Evolutionary conservation across 2,797 vertebrate genomes (phyloP), one percentile per base, ranked within the genome.

Genomic region (Masticophis lateralis): DNA sequence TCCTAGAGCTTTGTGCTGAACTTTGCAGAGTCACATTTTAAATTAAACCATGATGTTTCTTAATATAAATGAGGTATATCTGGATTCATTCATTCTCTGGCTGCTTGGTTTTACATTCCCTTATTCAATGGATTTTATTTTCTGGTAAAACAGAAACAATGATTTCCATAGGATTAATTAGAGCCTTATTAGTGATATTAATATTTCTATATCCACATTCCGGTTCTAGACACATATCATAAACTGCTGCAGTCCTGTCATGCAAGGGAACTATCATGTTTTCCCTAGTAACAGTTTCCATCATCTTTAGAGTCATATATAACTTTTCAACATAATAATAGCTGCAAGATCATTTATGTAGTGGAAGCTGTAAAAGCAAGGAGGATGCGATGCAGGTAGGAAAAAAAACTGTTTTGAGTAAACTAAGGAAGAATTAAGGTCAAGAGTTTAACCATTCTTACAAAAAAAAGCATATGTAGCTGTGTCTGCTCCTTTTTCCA

Each of bases 301-400:
- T 95, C 89, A 94, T 86, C 55, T 93, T 94, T 95, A 91, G 93
- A 95, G 93, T 89, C 0, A 0, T 90, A 91, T 93, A 59, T 93
- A 96, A 96, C 93, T 95, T 83, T 94, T 95, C 95, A 97, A 96
- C 93, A 95, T 95, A 96, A 95, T 92, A 96, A 66, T 93, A 94
- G 83, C 87, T 95, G 74, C 61, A 96, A 83, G 87, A 95, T 94
- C n/a, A 95, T 93, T 95, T 93, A 91, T 93, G 88, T 96, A 96
- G 57, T 88, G 94, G 94, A 94, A 96, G 13, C 55, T 91, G 32
- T 94, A 95, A 51, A 94, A 92, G 0, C 27, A 91, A 11, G 28
- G 51, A 53, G 83, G 25, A n/a, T 96, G 7, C 63, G 93, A 14
- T 86, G 79, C 4, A 95, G 86, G 37, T 83, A 25, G 74, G 0